These are phyloP conservation scores for Aporrectodea caliginosa DNA, from an alignment of 1,140 invertebrate species.

Conservation along the genomic window DNA sequence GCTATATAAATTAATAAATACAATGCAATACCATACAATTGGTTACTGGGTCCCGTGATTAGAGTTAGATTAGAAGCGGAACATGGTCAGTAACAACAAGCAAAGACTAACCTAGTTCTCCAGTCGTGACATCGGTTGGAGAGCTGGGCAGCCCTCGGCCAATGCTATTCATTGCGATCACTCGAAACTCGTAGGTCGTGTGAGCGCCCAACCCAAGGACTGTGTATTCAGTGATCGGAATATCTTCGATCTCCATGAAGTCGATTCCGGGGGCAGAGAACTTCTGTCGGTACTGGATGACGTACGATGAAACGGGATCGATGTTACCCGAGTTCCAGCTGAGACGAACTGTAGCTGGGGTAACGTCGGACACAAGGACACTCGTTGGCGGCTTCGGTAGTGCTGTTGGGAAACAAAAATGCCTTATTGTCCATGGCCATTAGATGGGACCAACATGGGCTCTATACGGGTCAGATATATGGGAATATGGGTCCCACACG, in stretches of 20 bases:
- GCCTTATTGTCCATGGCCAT: no score
- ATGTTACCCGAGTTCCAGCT: slow-evolving; percentile 80
- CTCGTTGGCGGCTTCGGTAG: slow-evolving; percentile 81
- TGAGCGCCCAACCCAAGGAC: slow-evolving; percentile 83
- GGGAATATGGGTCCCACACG: no score
- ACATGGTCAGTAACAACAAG: not conserved
- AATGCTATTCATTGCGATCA: slow-evolving; percentile 88
- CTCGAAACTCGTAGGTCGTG: slow-evolving; percentile 91
- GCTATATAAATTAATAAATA: no score
- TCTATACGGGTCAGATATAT: no score
- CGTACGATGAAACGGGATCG: slow-evolving; percentile 83
- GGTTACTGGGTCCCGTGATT: no score
- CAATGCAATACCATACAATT: no score
- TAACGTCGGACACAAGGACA: slow-evolving; percentile 83
- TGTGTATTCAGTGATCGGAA: slow-evolving; percentile 86
- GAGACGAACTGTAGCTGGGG: slow-evolving; percentile 81
- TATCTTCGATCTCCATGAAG: slow-evolving; percentile 74
- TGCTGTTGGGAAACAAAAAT: slow-evolving; percentile 62
- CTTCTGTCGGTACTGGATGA: slow-evolving; percentile 91
- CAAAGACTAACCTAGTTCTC: slow-evolving; percentile 84
- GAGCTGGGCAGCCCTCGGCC: slow-evolving; percentile 81
- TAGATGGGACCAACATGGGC: no score
- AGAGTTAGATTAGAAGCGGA: not conserved
- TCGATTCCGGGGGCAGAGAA: slow-evolving; percentile 60
- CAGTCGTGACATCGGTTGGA: slow-evolving; percentile 83